A percentile compares a stretch with the other conserved stretches of the same genome.
Evolutionary conservation across 2,797 vertebrate genomes (phyloP).

Genomic region (Scomberomorus guttatus): DNA sequence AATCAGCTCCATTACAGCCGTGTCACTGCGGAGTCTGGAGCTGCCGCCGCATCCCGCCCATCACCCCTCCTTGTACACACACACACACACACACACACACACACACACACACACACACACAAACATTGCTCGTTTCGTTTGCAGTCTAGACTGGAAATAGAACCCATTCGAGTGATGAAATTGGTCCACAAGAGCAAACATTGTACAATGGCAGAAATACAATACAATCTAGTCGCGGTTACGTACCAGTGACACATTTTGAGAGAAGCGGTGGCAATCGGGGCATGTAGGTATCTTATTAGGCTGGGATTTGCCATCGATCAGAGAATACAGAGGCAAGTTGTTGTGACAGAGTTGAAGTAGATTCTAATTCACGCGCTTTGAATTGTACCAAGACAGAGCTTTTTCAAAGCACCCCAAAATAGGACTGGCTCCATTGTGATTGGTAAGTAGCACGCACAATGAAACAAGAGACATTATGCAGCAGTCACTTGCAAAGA

Average conservation of each 20-base stretch:
- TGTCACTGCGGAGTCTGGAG: constrained; percentile 88
- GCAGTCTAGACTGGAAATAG: constrained; percentile 69
- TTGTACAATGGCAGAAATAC: constrained; percentile 22
- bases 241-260: constrained; percentile 14
- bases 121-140: constrained; percentile 48
- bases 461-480: constrained; percentile 50
- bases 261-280: constrained; percentile 3
- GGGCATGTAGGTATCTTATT: constrained; percentile 12
- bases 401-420: constrained; percentile 60
- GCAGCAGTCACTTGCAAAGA: constrained; percentile 53
- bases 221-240: constrained; percentile 13
- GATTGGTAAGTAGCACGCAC: constrained; percentile 39
- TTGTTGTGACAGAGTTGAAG: constrained; percentile 53
- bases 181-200: constrained; percentile 19
- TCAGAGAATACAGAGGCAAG: constrained; percentile 33
- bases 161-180: constrained; percentile 44
- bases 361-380: constrained; percentile 46
- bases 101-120: constrained; percentile 40
- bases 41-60: constrained; percentile 82
- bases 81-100: constrained; percentile 63
- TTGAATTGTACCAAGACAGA: constrained; percentile 46
- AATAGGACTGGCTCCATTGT: constrained; percentile 58
- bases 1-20: constrained; percentile 93
- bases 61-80: constrained; percentile 65
- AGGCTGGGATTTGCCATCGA: constrained; percentile 39